phyloP scores from a whole-genome alignment of 2,113 vertebrate species.

The Nibea coibor region DNA sequence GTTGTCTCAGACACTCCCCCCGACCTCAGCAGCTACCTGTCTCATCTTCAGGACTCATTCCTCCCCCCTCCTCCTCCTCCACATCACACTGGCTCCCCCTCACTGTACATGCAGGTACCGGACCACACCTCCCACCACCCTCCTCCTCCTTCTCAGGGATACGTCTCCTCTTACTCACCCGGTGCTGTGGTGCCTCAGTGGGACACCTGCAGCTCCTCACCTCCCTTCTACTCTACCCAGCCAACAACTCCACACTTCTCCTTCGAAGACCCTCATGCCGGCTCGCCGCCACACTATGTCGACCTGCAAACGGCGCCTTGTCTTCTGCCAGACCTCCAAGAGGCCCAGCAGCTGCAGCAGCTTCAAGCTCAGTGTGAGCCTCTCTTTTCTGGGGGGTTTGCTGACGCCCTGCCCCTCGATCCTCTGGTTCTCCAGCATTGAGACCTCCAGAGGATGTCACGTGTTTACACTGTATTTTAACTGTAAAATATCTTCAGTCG shows the following conservation, averaged over 20 bases:
- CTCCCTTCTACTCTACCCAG: slow-evolving; percentile 78
- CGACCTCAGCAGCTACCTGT: slow-evolving; percentile 86
- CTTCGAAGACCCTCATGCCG: not conserved
- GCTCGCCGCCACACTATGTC: not conserved
- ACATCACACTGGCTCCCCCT: not conserved
- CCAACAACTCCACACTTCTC: slow-evolving; percentile 16
- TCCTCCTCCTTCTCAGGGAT: slow-evolving; percentile 68
- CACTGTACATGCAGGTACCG: slow-evolving; percentile 70
- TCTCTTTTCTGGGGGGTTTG: slow-evolving; percentile 24
- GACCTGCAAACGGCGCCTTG: slow-evolving; percentile 41
- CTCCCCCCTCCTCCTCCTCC: not conserved
- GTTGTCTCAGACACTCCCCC: slow-evolving; percentile 69
- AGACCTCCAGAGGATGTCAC: not conserved
- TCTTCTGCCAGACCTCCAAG: slow-evolving; percentile 32
- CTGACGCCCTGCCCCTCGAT: slow-evolving; percentile 32
- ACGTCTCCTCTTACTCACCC: slow-evolving; percentile 85
- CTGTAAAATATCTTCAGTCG: not conserved
- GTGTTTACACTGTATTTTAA: slow-evolving; percentile 17
- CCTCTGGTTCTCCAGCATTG: slow-evolving; percentile 42
- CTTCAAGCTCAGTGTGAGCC: slow-evolving; percentile 33
- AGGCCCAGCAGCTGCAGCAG: slow-evolving; percentile 37
- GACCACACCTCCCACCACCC: slow-evolving; percentile 76
- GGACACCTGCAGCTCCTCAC: slow-evolving; percentile 77
- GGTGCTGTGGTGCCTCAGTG: slow-evolving; percentile 82
- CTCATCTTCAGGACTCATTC: slow-evolving; percentile 79